Evolutionary conservation across 1,140 invertebrate genomes (phyloP), one percentile per base, ranked within the genome.

Genomic region (Laupala kohalensis): DNA sequence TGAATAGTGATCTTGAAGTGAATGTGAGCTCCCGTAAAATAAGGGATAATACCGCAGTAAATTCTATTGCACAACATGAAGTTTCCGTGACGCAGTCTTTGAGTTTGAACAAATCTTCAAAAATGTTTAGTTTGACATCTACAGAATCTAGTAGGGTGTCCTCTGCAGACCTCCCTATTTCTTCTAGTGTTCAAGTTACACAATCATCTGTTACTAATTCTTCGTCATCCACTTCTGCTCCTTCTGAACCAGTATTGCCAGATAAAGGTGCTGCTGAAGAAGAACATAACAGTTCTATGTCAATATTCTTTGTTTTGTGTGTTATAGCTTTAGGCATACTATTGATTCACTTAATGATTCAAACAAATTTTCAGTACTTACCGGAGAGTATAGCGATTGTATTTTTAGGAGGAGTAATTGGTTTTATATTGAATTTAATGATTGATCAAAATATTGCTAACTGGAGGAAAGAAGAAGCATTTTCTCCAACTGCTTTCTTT

Each of bases 321-420:
- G 92, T 98, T 3, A 84, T 98, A 69, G 94, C 93, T 70, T 78
- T 96, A 24, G 96, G 96, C 69, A 98, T 98, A 74, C 81, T 99
- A 30, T 80, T 98, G 19, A 97, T 98, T 74, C 97, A 99, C 80
- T 83, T 94, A 1, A 91, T 99, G 88, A 84, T 99, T 3, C 91
- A 96, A 79, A 97, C 93, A 3, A 93, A 96, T 78, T 96, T 99
- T 77, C 93, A 96, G 76, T 99, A 97, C 81, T 83, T 99, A 23
- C 97, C 97, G 0, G 97, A 99, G 80, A 96, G 94, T 81, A 91
- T 99, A 69, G 95, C 97, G n/a, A 94, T 98, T 75, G 94, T 99
- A 23, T 92, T 98, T 77, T 82, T 99, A 19, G 96, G 96, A 72
- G 95, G 92, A 63, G 82, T 95, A 0, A 96, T 98, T 78, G 96